Base-by-base conservation (phyloP, 1,140 invertebrate species). In the Drosophila neocordata region DNA sequence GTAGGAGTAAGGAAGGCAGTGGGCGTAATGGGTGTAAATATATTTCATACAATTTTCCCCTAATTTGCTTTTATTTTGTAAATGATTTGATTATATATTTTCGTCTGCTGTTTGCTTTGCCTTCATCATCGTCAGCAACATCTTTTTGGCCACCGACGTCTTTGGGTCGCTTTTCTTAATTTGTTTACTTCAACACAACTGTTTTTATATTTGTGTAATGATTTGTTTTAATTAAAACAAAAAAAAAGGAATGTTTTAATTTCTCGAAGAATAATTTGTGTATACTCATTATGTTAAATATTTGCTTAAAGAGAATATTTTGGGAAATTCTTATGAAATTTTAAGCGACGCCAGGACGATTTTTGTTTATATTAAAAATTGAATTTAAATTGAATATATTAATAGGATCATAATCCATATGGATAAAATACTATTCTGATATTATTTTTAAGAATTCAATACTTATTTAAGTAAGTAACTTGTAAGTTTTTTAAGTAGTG, bases 1-100 rank as follows among this genome's bases (percentile, higher is more conserved):
- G 24, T 27, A 60, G 13, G 13, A 44, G 7, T 13, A 15, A 6
- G 27, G 22, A 24, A 24, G 22, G 27, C 27, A 31, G 18, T 48
- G 41, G 41, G 15, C 41, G 41, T 48, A 3, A 48, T 48, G 56
- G 51, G 64, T 71, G 56, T 59, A 76, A 69, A 73, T 48, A 78
- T 65, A 82, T 78, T 69, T 82, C 70, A 81, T 69, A 78, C 71
- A 87, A 87, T 82, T 87, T 72, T 69, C 63, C 63, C 66, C 69
- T 82, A 82, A 85, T 85, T 85, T 85, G 67, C 70, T 78, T 87
- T 87, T 72, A 87, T 82, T 85, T 81, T 69, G 70, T 66, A 81
- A 85, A 85, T 87, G 78, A 87, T 87, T 87, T 85, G 82, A 85
- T 85, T 85, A 81, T 73, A 77, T 69, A 67, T 60, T 69, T 38